These are phyloP conservation scores for Caretta caretta DNA, from an alignment of 2,113 vertebrate genomes.

Conservation along the genomic window DNA sequence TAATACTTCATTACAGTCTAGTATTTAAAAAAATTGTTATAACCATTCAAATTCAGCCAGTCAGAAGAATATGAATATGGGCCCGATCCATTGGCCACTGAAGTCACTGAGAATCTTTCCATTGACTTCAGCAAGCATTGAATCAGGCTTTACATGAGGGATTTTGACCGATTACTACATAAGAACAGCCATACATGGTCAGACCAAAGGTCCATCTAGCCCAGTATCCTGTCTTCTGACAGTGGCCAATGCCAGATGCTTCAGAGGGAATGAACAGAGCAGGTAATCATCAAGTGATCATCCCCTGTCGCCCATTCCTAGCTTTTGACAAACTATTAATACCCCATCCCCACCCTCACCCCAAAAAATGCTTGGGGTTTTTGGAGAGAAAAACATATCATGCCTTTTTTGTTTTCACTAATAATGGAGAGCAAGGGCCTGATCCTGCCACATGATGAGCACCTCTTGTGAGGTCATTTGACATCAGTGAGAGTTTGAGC, in stretches of 20 bases:
- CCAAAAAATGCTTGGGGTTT: not conserved
- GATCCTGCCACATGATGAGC: not conserved
- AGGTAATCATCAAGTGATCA: too few species aligned
- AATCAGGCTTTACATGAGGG: not conserved
- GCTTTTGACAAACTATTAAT: not conserved
- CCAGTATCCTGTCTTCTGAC: too few species aligned
- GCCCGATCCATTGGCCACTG: not conserved
- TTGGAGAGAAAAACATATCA: not conserved
- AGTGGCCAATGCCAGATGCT: too few species aligned
- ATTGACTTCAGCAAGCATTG: not conserved
- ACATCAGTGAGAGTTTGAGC: not conserved
- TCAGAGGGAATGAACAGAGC: too few species aligned
- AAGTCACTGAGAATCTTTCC: not conserved
- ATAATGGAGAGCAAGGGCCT: not conserved
- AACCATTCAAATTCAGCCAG: not conserved
- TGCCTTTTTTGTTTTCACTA: not conserved
- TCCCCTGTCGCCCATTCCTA: too few species aligned
- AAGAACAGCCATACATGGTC: too few species aligned
- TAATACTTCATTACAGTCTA: conserved; percentile 35
- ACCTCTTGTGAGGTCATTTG: not conserved
- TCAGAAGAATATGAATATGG: not conserved
- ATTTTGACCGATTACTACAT: not conserved
- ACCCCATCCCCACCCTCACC: too few species aligned
- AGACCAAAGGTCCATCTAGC: too few species aligned
- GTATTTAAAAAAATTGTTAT: conserved; percentile 26